Conservation (phyloP, 92 coral and sea anemone species). For the Epizoanthus stellaris region DNA sequence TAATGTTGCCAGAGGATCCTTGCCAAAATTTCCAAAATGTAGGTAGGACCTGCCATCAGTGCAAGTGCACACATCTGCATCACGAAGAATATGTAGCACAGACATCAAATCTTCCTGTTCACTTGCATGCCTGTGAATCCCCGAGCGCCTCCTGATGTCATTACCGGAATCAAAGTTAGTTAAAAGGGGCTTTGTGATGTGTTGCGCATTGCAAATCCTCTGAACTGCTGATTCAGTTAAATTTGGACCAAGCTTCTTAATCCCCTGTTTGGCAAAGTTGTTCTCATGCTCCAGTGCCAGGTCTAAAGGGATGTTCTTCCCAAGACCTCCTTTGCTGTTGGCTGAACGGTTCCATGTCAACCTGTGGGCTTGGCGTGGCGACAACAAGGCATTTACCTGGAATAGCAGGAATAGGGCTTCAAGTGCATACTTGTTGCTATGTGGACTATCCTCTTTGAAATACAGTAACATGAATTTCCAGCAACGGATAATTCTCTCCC, state of each 20-base stretch:
- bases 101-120: conserved; percentile 37
- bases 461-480: neutral
- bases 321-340: conserved; percentile 23
- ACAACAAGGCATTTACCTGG: conserved; percentile 2
- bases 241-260: conserved; percentile 45
- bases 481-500: neutral
- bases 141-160: conserved; percentile 33
- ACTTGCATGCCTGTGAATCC: conserved; percentile 30
- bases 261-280: conserved; percentile 42
- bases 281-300: conserved; percentile 49
- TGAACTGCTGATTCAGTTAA: conserved; percentile 30
- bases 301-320: conserved; percentile 46
- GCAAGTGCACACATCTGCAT: conserved; percentile 35
- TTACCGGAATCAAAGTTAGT: conserved; percentile 9
- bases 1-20: conserved; percentile 24
- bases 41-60: conserved; percentile 41
- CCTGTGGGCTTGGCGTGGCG: too few relatives aligned
- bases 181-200: conserved; percentile 26
- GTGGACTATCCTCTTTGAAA: conserved; percentile 21
- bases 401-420: conserved; percentile 39
- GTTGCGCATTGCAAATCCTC: conserved; percentile 49
- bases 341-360: conserved; percentile 1
- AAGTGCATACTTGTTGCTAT: conserved; percentile 43
- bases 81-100: conserved; percentile 27
- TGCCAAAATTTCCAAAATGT: conserved; percentile 35